A percentile compares a stretch with the other conserved stretches of the same genome.
phyloP scores from a whole-genome alignment of 2,888 invertebrate genomes.

The Tiliacea aurago region DNA sequence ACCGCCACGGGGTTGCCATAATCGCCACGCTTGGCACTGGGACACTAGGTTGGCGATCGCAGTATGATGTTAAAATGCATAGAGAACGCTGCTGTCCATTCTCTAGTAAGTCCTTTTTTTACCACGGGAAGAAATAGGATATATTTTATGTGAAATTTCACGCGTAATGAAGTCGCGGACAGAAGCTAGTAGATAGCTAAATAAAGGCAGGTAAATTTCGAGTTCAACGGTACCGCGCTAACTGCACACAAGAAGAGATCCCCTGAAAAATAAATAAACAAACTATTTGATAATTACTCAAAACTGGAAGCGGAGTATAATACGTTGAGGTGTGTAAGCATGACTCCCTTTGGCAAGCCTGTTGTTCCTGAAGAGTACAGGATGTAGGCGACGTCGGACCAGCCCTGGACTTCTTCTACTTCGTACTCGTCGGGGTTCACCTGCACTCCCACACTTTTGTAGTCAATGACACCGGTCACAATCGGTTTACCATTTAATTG shows the following conservation, averaged over 20 bases:
- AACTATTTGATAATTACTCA: slow-evolving; percentile 69
- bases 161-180: neutral
- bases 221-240: neutral
- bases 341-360: slow-evolving; percentile 94
- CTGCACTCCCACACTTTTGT: slow-evolving; percentile 58
- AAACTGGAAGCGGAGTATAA: slow-evolving; percentile 89
- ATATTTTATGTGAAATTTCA: neutral
- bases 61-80: no score
- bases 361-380: slow-evolving; percentile 93
- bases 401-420: slow-evolving; percentile 70
- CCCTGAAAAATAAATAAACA: neutral
- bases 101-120: no score
- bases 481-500: slow-evolving; percentile 90
- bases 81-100: no score
- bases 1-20: no score
- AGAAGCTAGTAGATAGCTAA: neutral
- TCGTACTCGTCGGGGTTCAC: slow-evolving; percentile 66
- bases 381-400: slow-evolving; percentile 77
- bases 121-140: no score
- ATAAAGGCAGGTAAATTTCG: neutral
- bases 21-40: no score
- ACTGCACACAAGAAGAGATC: neutral
- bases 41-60: no score
- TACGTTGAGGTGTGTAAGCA: slow-evolving; percentile 91
- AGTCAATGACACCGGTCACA: slow-evolving; percentile 62